Evolutionary conservation across 2,888 invertebrate species (phyloP).

Genomic region (Microctonus brassicae): DNA sequence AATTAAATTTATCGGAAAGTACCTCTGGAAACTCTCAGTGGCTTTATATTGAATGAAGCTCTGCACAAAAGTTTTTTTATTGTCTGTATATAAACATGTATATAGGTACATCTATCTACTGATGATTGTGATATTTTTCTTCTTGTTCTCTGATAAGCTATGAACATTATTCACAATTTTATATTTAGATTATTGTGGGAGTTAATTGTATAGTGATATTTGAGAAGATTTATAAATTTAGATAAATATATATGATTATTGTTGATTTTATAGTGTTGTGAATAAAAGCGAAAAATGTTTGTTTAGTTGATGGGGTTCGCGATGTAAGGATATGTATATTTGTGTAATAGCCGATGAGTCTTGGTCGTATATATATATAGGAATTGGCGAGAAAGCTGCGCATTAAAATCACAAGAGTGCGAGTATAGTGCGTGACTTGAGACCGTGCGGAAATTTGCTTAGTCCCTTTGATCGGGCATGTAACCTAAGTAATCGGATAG

Average conservation of each 20-base stretch:
- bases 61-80: neutral
- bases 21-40: neutral
- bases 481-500: conserved; percentile 37
- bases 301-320: too few relatives aligned
- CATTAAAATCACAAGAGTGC: conserved; percentile 21
- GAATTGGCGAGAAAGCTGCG: neutral
- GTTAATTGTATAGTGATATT: too few relatives aligned
- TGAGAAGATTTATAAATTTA: too few relatives aligned
- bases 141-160: too few relatives aligned
- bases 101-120: too few relatives aligned
- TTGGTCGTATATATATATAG: neutral
- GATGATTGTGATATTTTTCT: too few relatives aligned
- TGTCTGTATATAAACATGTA: neutral
- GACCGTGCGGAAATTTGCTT: conserved; percentile 28
- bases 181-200: too few relatives aligned
- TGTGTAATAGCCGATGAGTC: neutral
- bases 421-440: conserved; percentile 15
- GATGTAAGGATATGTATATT: too few relatives aligned
- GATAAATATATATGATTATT: too few relatives aligned
- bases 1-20: conserved; percentile 57
- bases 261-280: too few relatives aligned
- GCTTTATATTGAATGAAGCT: neutral
- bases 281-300: too few relatives aligned
- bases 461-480: conserved; percentile 25
- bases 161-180: too few relatives aligned